Conservation (phyloP, 2,113 vertebrate genomes). For the Cyphomyrus discorhynchus region DNA sequence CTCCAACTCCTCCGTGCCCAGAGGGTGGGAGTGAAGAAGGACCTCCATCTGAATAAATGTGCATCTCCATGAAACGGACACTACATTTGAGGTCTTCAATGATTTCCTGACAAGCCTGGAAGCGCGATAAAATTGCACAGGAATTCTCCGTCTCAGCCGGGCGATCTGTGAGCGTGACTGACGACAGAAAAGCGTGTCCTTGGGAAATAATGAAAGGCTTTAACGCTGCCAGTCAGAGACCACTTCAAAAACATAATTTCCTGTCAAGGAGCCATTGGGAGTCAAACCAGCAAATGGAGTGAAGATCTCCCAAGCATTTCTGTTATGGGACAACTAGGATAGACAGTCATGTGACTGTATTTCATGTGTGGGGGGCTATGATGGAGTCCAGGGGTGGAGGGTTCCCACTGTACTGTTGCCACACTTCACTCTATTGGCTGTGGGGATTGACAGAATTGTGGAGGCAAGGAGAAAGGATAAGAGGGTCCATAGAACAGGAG, state of each 20-base stretch:
- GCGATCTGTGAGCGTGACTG: background rate
- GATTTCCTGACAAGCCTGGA: background rate
- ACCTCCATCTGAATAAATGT: background rate
- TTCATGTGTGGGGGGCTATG: background rate
- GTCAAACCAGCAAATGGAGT: background rate
- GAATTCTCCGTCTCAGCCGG: background rate
- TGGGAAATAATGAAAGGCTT: background rate
- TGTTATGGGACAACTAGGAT: background rate
- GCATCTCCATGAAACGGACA: background rate
- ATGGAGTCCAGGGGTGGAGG: background rate
- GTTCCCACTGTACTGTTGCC: background rate
- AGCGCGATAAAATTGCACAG: background rate
- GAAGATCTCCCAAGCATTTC: background rate
- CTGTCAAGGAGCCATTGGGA: background rate
- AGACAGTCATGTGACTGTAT: background rate
- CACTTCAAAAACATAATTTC: background rate
- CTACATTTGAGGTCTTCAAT: background rate
- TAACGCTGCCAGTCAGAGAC: background rate
- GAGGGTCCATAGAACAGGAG: background rate
- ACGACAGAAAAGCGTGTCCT: background rate
- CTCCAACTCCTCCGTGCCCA: background rate
- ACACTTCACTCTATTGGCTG: background rate
- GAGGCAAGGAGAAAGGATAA: background rate
- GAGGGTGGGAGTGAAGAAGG: background rate
- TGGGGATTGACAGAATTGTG: background rate